Base-by-base conservation (phyloP, 2,797 vertebrate genomes). In the Halcyon badia region DNA sequence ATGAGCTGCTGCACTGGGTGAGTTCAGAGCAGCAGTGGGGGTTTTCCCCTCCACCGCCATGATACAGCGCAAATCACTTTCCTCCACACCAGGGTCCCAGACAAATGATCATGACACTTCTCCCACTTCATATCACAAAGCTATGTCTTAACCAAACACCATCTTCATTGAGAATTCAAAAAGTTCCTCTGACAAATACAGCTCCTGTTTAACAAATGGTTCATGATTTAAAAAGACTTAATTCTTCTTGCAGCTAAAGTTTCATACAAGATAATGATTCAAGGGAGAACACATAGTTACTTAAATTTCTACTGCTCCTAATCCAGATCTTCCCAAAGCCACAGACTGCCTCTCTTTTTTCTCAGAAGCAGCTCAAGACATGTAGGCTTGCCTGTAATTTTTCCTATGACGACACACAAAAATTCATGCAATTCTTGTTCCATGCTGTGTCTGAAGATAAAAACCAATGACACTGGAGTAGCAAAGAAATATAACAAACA, bases 371-470 rank as follows among this genome's bases (percentile, higher is more conserved):
- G 54, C 28, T 86, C 37, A 75, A 71, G 14, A 31, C 35, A 69
- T 19, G n/a, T 24, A 65, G 25, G 8, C 9, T 22, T 57, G 20
- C 13, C 31, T 84, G 12, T 46, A 42, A 21, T 51, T 72, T 91
- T 69, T 79, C 19, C 24, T 65, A 3, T 2, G 76, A 41, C 0
- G 0, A 41, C 35, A 61, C 2, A 5, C 14, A 61, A 19, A 5
- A 13, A 65, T 15, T 89, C 64, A 10, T 20, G 28, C 44, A 73
- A 48, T 64, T 56, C 25, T 21, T 64, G 6, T 31, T 82, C 33
- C 26, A 18, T 31, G 18, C 9, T 3, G 0, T 46, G 56, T 4
- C 4, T 39, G 61, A 77, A 85, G 12, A 86, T 28, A 41, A 81
- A 71, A 84, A 69, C 2, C 35, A 66, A 19, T 41, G 1, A 21